Evolutionary conservation across 2,113 vertebrate species (phyloP), one percentile per base, ranked within the genome.

Genomic region (Vireo altiloquus): DNA sequence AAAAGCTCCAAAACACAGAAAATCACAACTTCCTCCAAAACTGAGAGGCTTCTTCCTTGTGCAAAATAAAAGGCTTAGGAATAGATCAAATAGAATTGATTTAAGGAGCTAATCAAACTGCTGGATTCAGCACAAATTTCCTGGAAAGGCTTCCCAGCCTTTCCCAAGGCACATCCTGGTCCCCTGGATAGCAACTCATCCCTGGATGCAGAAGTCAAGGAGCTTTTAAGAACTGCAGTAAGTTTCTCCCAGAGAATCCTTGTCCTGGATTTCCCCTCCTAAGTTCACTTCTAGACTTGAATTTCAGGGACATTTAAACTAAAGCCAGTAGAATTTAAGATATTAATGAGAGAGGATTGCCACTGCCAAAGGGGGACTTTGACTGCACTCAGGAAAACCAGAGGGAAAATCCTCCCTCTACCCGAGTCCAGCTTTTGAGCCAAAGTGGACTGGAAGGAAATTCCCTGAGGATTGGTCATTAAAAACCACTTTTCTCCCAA

Each of bases 121-220:
- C 23, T 87, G 75, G 37, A 46, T 39, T 52, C 11, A 7, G 56
- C 52, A 61, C 15, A 10, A 13, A 40, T 57, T 74, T 74, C 89
- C 64, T 33, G 63, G 63, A 80, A 28, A n/a, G 35, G 11, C 3
- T 35, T 37, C 72, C 54, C 42, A 61, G 42, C 21, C 39, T 30
- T 16, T 65, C 59, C 52, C 49, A 23, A 46, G 72, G 52, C 28
- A 22, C 7, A 0, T 60, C 57, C n/a, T 2, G 0, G 5, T 46
- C 13, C 49, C 17, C 3, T 30, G 14, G 37, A 3, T 0, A 54
- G 7, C 23, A 64, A 10, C 64, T 65, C 50, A 4, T 27, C 47
- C 60, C 37, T 5, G 4, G 11, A 44, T 6, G 22, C 44, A 27
- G 35, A 89, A 27, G 6, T 16, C 53, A 52, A 13, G 3, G 5